A percentile compares a stretch with the other conserved stretches of the same genome.
Conservation (phyloP, 2,113 vertebrate species). For the Caracal caracal region DNA sequence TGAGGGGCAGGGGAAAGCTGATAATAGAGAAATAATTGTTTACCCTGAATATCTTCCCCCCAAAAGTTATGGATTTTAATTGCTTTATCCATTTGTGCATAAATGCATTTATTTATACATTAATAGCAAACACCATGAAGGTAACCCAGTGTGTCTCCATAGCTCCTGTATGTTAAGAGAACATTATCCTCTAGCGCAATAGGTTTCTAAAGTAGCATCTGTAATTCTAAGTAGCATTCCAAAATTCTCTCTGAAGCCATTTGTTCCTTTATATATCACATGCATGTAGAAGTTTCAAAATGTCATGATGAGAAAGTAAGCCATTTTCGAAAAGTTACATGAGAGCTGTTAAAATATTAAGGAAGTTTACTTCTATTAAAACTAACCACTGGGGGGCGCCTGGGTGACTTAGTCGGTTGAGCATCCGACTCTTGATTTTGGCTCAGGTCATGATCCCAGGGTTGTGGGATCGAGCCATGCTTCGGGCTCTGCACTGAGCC, state of each 20-base stretch:
- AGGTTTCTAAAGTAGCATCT: slow-evolving; percentile 19
- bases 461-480: neutral
- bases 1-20: neutral
- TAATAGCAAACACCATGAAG: neutral
- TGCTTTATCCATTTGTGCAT: neutral
- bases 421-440: neutral
- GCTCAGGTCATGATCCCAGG: neutral
- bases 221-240: neutral
- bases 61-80: slow-evolving; percentile 23
- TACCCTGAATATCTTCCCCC: slow-evolving; percentile 9
- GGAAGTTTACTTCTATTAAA: neutral
- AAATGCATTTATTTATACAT: neutral
- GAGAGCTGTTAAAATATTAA: neutral
- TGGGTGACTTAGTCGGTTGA: neutral
- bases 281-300: neutral
- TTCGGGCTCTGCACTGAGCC: neutral
- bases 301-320: slow-evolving; percentile 16
- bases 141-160: neutral
- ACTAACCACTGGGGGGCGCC: neutral
- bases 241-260: neutral
- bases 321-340: slow-evolving; percentile 5
- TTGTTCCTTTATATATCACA: neutral
- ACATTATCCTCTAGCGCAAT: neutral
- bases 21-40: neutral
- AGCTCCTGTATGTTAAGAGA: neutral